Evolutionary conservation across 2,888 invertebrate genomes (phyloP).

Genomic region (Cremastobaeus sp.): DNA sequence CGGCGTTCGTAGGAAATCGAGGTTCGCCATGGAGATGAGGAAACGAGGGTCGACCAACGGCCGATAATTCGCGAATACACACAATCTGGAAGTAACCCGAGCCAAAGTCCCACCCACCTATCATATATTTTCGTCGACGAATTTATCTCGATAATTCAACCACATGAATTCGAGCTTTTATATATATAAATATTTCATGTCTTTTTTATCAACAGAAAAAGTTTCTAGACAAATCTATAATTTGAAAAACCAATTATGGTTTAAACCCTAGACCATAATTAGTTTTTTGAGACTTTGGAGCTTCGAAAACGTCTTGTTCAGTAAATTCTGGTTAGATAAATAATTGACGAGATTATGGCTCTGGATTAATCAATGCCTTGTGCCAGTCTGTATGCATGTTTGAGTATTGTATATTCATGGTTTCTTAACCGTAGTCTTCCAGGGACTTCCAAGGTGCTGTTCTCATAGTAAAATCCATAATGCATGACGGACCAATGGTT

Average conservation of each 20-base stretch:
- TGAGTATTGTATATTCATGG: conserved; percentile 78
- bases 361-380: conserved; percentile 46
- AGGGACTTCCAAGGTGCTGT: conserved; percentile 61
- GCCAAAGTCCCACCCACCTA: conserved; percentile 56
- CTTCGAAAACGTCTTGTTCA: not conserved
- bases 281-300: too few relatives aligned
- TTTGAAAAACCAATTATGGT: too few relatives aligned
- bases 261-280: too few relatives aligned
- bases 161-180: conserved; percentile 49
- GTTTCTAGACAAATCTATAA: too few relatives aligned
- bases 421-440: conserved; percentile 72
- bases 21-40: conserved; percentile 59
- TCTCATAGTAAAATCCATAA: conserved; percentile 77
- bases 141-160: conserved; percentile 52
- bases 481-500: conserved; percentile 76
- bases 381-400: conserved; percentile 69
- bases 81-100: conserved; percentile 59
- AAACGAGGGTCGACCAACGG: conserved; percentile 59
- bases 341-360: conserved; percentile 34
- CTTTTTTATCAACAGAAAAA: too few relatives aligned
- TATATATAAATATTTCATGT: too few relatives aligned
- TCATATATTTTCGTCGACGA: conserved; percentile 50
- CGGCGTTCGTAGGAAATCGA: conserved; percentile 51
- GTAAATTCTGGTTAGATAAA: conserved; percentile 16
- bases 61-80: conserved; percentile 61